Base-by-base conservation (phyloP, 2,797 vertebrate genomes). In the Dicrostonyx torquatus region DNA sequence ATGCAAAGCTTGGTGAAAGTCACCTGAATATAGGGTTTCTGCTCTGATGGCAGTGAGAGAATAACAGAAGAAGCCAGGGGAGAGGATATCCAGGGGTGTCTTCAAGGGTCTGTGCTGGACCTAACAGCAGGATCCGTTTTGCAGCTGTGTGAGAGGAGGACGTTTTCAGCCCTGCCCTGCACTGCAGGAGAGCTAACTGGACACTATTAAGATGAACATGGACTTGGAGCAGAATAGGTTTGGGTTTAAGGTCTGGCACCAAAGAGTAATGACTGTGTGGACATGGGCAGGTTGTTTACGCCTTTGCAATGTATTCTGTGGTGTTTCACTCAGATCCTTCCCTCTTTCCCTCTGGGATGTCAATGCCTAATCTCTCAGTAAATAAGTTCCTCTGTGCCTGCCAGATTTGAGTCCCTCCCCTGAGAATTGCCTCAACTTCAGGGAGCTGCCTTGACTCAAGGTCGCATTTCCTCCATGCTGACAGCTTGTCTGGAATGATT, bases 151-250 rank as follows among this genome's bases (percentile, higher is more conserved):
- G 82, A 53, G 26, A 18, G 15, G n/a, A 78, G 34, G n/a, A 7
- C 5, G 37, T 79, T 53, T 12, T 34, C 58, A 1, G 40, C 40
- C 29, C 6, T 45, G 4, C 2, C 29, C 31, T 90, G 20, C 5
- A 20, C 64, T 40, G 24, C 0, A 24, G 29, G 77, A 60, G 31
- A 85, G 5, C 78, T 48, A 78, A 31, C 24, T 58, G 20, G 13
- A 84, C 48, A 66, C 83, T 89, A 48, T 70, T 58, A 84, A 91
- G 53, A 34, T 72, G 34, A 88, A 58, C 24, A 70, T 37, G 17
- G 37, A 87, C 90, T 95, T 80, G 45, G n/a, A 91, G 64, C 60
- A 37, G 15, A 84, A 53, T 58, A 88, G 45, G 78, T 73, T 11
- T 77, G 29, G 6, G 29, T 50, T 62, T 87, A 62, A 75, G n/a